phyloP scores from a whole-genome alignment of 2,113 vertebrate genomes.

The Neopipo cinnamomea region DNA sequence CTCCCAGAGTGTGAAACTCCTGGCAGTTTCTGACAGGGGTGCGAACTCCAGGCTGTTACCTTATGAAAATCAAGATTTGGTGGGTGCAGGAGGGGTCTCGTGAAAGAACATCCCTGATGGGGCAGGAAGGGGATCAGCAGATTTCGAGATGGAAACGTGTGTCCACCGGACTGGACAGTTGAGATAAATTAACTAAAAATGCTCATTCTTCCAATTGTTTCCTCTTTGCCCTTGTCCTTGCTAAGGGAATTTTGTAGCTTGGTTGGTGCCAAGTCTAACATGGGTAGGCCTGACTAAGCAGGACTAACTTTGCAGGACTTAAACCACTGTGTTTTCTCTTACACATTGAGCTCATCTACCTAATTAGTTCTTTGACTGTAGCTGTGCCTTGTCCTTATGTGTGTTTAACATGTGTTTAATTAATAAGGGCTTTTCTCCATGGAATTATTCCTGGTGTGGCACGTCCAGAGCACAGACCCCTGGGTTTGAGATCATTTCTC shows the following conservation, averaged over 20 bases:
- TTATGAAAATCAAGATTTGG: background rate
- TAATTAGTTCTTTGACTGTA: background rate
- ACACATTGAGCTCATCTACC: fast-evolving
- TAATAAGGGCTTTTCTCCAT: background rate
- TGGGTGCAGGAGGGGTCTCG: background rate
- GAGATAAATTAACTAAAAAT: background rate
- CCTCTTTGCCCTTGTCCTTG: background rate
- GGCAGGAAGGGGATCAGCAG: background rate
- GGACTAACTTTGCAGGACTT: background rate
- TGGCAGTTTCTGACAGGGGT: background rate
- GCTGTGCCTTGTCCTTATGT: background rate
- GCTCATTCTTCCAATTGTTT: background rate
- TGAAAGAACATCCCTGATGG: background rate
- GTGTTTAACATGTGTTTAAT: background rate
- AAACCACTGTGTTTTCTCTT: background rate
- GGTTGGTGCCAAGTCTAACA: background rate
- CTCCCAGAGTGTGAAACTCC: background rate
- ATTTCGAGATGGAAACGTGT: background rate
- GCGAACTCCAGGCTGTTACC: background rate
- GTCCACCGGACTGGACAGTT: background rate
- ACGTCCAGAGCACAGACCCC: fast-evolving
- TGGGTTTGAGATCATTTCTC: background rate
- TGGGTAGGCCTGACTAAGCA: background rate
- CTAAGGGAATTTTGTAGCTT: background rate
- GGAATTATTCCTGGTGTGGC: background rate